phyloP scores from a whole-genome alignment of 2,888 invertebrate species.

The Meandrusa payeni region DNA sequence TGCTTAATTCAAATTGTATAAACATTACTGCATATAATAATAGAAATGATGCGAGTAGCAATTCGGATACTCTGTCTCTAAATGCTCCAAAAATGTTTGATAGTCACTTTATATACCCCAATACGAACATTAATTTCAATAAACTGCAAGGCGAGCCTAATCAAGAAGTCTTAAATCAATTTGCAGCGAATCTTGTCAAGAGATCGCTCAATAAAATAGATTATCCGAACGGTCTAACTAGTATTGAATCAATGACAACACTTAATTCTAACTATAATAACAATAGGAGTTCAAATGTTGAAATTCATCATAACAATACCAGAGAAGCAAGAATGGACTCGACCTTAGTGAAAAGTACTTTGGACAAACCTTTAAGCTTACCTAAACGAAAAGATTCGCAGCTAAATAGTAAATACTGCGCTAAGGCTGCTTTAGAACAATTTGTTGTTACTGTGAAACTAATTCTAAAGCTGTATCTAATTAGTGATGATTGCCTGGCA shows the following conservation, averaged over 20 bases:
- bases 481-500: conserved; percentile 8
- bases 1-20: conserved; percentile 14
- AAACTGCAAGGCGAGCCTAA: no score
- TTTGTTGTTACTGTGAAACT: conserved; percentile 9
- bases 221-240: no score
- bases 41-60: background rate
- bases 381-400: background rate
- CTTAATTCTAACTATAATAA: no score
- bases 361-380: background rate
- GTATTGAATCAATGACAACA: no score
- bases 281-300: no score
- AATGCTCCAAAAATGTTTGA: background rate
- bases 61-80: background rate
- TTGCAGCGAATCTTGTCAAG: background rate
- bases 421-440: conserved; percentile 7
- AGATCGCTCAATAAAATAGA: background rate
- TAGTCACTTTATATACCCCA: no score
- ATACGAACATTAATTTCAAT: no score
- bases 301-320: no score
- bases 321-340: no score
- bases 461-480: conserved; percentile 12
- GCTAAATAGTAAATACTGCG: conserved; percentile 6
- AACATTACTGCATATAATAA: background rate
- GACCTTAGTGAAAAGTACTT: no score
- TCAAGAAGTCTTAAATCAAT: no score